These are phyloP conservation scores for Phengaris arion DNA, from an alignment of 2,888 invertebrate species.

Conservation along the genomic window DNA sequence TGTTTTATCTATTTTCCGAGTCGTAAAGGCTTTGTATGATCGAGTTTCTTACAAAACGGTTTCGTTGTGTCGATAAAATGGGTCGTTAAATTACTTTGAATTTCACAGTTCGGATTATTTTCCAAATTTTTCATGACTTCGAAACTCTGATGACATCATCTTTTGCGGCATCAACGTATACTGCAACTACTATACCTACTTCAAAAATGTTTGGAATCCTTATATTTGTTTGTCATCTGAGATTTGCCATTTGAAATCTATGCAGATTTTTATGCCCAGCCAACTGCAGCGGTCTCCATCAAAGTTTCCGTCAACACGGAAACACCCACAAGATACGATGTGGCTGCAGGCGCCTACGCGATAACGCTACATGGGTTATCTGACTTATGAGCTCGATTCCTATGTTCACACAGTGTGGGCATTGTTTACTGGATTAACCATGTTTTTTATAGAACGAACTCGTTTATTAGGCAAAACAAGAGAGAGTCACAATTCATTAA, in stretches of 20 bases:
- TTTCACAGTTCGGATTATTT: too few relatives aligned
- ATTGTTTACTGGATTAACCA: slow-evolving; percentile 11
- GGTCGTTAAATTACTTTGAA: too few relatives aligned
- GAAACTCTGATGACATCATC: too few relatives aligned
- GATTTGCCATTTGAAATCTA: not conserved
- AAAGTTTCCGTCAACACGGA: slow-evolving; percentile 5
- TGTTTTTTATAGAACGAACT: not conserved
- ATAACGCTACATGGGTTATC: slow-evolving; percentile 13
- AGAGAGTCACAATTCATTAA: too few relatives aligned
- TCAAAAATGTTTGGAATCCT: too few relatives aligned
- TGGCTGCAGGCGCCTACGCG: slow-evolving; percentile 17
- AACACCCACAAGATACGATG: not conserved
- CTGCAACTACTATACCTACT: too few relatives aligned
- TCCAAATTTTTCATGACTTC: too few relatives aligned
- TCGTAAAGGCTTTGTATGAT: not conserved
- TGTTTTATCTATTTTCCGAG: not conserved
- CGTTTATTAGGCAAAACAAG: not conserved
- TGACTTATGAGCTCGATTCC: slow-evolving; percentile 13
- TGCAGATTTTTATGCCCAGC: not conserved
- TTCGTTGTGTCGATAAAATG: too few relatives aligned
- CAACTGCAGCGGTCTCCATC: not conserved
- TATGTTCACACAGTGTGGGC: slow-evolving; percentile 5
- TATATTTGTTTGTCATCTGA: too few relatives aligned
- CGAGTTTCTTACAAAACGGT: too few relatives aligned
- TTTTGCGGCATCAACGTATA: too few relatives aligned